Evolutionary conservation across 2,113 vertebrate genomes (phyloP).

Genomic region (Vidua chalybeata): DNA sequence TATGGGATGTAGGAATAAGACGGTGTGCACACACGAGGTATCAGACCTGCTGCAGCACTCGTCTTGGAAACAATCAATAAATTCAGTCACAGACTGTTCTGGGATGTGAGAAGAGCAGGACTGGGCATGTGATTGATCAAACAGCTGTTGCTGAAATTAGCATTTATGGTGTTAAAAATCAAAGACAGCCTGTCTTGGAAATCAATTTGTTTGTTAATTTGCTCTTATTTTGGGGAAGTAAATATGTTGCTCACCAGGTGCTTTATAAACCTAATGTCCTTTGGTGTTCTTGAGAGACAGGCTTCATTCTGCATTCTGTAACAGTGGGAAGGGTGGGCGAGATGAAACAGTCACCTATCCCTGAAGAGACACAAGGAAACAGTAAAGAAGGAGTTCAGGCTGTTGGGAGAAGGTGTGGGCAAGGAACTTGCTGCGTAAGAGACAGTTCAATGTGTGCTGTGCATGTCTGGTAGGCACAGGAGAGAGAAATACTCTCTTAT

Average conservation of each 20-base stretch:
- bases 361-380: background rate
- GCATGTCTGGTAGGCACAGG: background rate
- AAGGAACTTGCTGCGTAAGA: rapidly evolving
- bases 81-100: background rate
- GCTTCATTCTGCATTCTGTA: background rate
- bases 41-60: background rate
- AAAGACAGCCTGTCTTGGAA: background rate
- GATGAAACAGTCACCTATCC: background rate
- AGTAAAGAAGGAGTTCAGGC: background rate
- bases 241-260: background rate
- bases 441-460: background rate
- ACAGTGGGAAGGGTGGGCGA: background rate
- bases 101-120: background rate
- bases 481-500: background rate
- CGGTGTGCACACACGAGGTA: rapidly evolving
- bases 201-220: background rate
- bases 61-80: background rate
- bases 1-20: background rate
- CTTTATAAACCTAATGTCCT: background rate
- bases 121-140: background rate
- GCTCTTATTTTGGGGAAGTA: background rate
- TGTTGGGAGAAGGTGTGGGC: background rate
- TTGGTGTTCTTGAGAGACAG: background rate
- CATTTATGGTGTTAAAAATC: background rate
- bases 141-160: background rate